phyloP scores from a whole-genome alignment of 2,888 invertebrate genomes.

The Diogma glabrata region DNA sequence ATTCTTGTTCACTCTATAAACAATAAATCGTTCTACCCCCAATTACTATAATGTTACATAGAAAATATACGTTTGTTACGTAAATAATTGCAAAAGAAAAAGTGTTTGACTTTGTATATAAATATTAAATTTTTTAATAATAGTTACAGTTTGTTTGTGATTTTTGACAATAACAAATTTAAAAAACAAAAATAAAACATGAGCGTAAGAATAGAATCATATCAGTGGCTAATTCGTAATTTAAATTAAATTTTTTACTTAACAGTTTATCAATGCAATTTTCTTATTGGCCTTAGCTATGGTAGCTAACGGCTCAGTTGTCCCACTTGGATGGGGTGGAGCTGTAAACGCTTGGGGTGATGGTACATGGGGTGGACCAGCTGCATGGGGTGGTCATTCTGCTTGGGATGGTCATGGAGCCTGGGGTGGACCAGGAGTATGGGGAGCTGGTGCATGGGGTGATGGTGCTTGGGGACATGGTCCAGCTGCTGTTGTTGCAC shows the following conservation, averaged over 20 bases:
- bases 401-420: conserved; percentile 20
- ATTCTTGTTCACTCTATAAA: too few species aligned
- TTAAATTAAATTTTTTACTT: conserved; percentile 4
- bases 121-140: too few species aligned
- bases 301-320: conserved; percentile 32
- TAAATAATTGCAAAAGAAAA: too few species aligned
- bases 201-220: conserved; percentile 9
- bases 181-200: not conserved
- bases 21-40: too few species aligned
- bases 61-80: too few species aligned
- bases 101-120: too few species aligned
- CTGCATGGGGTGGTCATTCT: conserved; percentile 15
- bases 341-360: conserved; percentile 5
- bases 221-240: too few species aligned
- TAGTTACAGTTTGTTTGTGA: too few species aligned
- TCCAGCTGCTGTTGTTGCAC: conserved; percentile 33
- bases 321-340: conserved; percentile 19
- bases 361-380: conserved; percentile 16
- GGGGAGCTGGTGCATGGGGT: conserved; percentile 15
- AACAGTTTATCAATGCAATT: conserved; percentile 29
- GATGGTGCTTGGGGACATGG: conserved; percentile 25
- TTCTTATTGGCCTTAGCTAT: conserved; percentile 33
- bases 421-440: conserved; percentile 21
- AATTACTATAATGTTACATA: too few species aligned
- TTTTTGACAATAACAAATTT: too few species aligned